Evolutionary conservation across 2,797 vertebrate genomes (phyloP), one percentile per base, ranked within the genome.

Genomic region (Babyrousa celebensis): DNA sequence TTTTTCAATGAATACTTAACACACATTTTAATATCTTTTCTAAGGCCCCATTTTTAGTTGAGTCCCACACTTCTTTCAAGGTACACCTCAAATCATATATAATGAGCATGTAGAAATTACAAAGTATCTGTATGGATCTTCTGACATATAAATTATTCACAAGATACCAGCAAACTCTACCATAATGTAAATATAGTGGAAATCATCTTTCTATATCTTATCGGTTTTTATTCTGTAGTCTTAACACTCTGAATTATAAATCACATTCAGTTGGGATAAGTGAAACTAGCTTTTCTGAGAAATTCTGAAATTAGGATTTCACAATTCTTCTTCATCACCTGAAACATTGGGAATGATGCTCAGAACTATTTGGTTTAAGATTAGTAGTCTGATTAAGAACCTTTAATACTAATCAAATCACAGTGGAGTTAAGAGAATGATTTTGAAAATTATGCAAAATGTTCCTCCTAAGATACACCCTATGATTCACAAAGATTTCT

Each of bases 361-460:
- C 72, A 91, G 54, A 86, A 68, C 27, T 91, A 43, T 80, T 32
- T 92, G 29, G 70, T 65, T 89, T 93, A 89, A 93, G 85, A 89
- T 36, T 89, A 93, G 48, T 27, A 54, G 65, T 65, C 71, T 78
- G 72, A 54, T 85, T 78, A 83, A 89, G 71, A 95, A 83, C 1
- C 14, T 79, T 96, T 91, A 89, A 79, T 79, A 23, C 93, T 96
- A 94, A 89, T 85, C 25, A 96, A 80, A 91, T 91, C 86, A 96
- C 0, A 88, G 25, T 25, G 71, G n/a, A 65, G 43, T 93, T 93
- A 54, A 94, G 63, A 63, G 14, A 94, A 94, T 87, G 36, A 72
- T 43, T 92, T n/a, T 96, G 68, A 97, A 94, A 97, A 80, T 78
- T 14, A 87, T n/a, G 56, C 17, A 91, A 85, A 96, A 94, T 84